These are phyloP conservation scores for Amphipyra berbera DNA, from an alignment of 2,888 invertebrate genomes.

Conservation along the genomic window DNA sequence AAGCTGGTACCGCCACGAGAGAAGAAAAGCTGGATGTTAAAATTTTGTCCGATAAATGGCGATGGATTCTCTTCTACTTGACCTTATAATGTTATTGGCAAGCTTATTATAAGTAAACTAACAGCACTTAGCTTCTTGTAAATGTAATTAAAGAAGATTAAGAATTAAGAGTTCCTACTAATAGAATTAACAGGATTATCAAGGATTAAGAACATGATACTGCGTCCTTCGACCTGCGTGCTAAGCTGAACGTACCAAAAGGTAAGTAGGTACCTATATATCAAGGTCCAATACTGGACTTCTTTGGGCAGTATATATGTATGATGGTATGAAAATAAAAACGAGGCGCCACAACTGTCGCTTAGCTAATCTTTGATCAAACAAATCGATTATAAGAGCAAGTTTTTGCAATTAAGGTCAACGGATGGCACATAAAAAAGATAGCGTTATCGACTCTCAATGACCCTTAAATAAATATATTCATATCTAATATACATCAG, in stretches of 20 bases:
- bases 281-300: background rate
- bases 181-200: constrained; percentile 20
- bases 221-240: background rate
- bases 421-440: constrained; percentile 18
- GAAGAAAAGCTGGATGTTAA: too few species aligned
- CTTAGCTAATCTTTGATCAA: constrained; percentile 9
- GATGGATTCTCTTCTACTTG: too few species aligned
- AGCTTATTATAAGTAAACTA: too few species aligned
- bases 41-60: too few species aligned
- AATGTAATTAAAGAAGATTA: constrained; percentile 15
- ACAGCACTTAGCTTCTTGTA: too few species aligned
- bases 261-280: background rate
- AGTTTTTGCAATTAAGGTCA: constrained; percentile 22
- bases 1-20: too few species aligned
- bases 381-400: constrained; percentile 22
- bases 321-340: background rate
- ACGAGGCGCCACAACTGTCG: too few species aligned
- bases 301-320: too few species aligned
- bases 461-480: constrained; percentile 19
- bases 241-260: background rate
- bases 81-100: too few species aligned
- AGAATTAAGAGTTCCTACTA: constrained; percentile 7
- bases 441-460: constrained; percentile 34
- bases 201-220: constrained; percentile 22
- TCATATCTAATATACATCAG: constrained; percentile 17